These are phyloP conservation scores for Acrocephalus arundinaceus DNA, from an alignment of 2,113 vertebrate genomes.

Conservation along the genomic window DNA sequence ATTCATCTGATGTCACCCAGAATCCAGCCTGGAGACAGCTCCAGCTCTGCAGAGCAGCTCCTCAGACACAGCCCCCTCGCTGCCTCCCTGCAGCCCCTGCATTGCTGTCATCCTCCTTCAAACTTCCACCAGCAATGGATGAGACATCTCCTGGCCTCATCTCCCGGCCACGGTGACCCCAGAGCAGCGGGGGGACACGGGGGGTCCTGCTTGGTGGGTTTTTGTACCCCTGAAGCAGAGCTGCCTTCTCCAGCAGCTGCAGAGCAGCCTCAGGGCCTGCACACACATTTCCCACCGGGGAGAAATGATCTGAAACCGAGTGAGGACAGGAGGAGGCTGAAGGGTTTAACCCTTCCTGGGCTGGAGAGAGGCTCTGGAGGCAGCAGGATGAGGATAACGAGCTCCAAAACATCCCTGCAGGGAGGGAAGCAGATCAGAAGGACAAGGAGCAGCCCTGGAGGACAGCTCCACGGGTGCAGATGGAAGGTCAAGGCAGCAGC, in stretches of 20 bases:
- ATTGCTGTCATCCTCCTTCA: not conserved
- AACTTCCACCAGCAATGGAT: not conserved
- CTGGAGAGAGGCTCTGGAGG: not conserved
- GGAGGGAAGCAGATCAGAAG: not conserved
- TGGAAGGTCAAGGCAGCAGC: not conserved
- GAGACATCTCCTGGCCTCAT: not conserved
- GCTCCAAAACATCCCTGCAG: not conserved
- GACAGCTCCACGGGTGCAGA: not conserved
- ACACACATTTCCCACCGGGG: not conserved
- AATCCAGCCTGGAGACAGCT: not conserved
- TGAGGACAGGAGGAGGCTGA: not conserved
- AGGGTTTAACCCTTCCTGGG: not conserved
- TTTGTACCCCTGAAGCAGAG: not conserved
- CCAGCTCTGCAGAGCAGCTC: not conserved
- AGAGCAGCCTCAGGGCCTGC: not conserved
- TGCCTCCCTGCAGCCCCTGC: not conserved
- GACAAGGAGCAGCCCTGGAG: not conserved
- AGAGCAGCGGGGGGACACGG: rapidly evolving
- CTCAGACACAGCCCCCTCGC: not conserved
- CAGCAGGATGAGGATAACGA: not conserved
- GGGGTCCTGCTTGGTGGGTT: not conserved
- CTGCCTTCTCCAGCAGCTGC: not conserved
- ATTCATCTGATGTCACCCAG: not conserved
- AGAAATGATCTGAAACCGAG: not conserved
- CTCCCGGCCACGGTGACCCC: not conserved